A percentile compares a stretch with the other conserved stretches of the same genome.
Conservation (phyloP, 2,113 vertebrate genomes). For the Ailurus styani region DNA sequence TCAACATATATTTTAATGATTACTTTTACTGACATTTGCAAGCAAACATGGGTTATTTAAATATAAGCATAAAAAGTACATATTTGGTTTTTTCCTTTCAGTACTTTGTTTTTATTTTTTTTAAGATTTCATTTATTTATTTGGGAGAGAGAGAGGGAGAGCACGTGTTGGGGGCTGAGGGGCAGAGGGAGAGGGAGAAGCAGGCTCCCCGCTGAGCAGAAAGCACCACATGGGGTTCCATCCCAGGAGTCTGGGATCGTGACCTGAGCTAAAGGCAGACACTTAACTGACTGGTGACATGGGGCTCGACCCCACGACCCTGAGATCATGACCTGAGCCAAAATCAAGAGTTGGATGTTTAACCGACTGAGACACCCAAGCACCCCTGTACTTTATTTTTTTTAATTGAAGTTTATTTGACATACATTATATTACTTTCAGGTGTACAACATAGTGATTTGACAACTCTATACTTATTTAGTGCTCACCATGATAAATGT, state of each 20-base stretch:
- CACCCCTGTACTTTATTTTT: background rate
- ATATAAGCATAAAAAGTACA: background rate
- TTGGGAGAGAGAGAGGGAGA: background rate
- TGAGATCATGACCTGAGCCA: background rate
- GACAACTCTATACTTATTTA: background rate
- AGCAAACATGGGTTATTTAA: background rate
- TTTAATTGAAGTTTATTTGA: background rate
- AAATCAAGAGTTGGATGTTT: background rate
- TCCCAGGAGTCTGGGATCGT: background rate
- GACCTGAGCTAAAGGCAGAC: background rate
- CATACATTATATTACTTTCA: background rate
- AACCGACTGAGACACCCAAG: background rate
- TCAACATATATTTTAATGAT: background rate
- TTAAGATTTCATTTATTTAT: background rate
- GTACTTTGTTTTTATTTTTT: background rate
- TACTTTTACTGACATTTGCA: background rate
- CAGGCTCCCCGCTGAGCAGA: background rate
- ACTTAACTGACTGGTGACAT: background rate
- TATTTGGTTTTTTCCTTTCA: background rate
- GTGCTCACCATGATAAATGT: background rate
- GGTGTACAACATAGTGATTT: background rate
- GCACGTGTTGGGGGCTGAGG: no score
- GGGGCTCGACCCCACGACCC: background rate
- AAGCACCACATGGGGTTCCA: background rate
- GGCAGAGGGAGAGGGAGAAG: background rate